Percentiles rank a stretch among this genome's conserved stretches.
These are phyloP conservation scores for Vipera latastei DNA, from an alignment of 2,797 vertebrate species.

Conservation along the genomic window DNA sequence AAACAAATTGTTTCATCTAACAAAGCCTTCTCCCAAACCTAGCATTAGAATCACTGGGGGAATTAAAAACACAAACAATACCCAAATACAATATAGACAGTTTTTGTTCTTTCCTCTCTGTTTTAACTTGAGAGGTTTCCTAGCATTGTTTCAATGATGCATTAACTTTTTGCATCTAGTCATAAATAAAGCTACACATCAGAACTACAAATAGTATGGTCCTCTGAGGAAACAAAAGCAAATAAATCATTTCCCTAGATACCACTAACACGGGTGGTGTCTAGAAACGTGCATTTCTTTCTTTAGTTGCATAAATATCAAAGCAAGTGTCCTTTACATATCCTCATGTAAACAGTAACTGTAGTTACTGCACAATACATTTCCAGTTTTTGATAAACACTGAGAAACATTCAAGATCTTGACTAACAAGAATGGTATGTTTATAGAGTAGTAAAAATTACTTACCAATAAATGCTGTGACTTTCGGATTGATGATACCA, in stretches of 20 bases:
- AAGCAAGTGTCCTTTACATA: not conserved
- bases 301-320: not conserved
- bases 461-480: slow-evolving; percentile 95
- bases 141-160: not conserved
- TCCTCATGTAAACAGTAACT: not conserved
- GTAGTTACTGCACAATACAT: not conserved
- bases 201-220: not conserved
- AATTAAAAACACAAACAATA: not conserved
- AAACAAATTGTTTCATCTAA: not conserved
- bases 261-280: not conserved
- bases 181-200: not conserved
- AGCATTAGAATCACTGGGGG: not conserved
- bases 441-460: slow-evolving; percentile 37
- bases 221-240: not conserved
- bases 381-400: not conserved
- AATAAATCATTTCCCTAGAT: not conserved
- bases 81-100: not conserved
- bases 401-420: not conserved
- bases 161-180: not conserved
- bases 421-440: not conserved
- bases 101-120: not conserved
- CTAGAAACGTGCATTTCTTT: not conserved
- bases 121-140: not conserved
- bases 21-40: not conserved
- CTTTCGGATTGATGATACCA: slow-evolving; percentile 98